Evolutionary conservation across 2,113 vertebrate genomes (phyloP).

Genomic region (Rhagologus leucostigma): DNA sequence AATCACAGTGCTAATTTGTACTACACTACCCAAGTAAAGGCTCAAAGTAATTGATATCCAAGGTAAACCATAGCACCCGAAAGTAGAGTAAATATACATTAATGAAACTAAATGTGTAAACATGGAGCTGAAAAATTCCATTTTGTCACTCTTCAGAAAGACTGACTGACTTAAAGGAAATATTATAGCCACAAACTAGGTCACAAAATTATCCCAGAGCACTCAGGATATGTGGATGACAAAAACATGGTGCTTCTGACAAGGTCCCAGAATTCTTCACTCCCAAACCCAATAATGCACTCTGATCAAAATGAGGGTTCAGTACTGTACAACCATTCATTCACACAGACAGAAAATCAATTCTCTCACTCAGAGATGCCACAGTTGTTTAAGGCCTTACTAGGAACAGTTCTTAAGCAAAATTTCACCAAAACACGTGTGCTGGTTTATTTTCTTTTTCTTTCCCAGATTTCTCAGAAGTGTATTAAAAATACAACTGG

Average conservation of each 20-base stretch:
- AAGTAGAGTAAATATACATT: background rate
- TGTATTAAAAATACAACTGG: background rate
- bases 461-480: background rate
- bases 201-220: background rate
- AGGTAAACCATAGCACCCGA: background rate
- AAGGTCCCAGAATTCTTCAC: background rate
- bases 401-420: background rate
- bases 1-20: background rate
- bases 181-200: background rate
- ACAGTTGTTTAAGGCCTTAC: background rate
- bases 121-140: background rate
- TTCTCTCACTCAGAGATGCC: background rate
- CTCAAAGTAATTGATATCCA: background rate
- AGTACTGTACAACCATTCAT: background rate
- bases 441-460: background rate
- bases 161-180: background rate
- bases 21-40: background rate
- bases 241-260: background rate
- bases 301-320: background rate
- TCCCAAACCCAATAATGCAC: background rate
- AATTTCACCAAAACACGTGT: background rate
- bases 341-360: background rate
- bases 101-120: background rate
- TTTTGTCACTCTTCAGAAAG: background rate
- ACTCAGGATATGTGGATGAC: background rate